phyloP scores from a whole-genome alignment of 2,888 invertebrate species.

The Limenitis arthemis region DNA sequence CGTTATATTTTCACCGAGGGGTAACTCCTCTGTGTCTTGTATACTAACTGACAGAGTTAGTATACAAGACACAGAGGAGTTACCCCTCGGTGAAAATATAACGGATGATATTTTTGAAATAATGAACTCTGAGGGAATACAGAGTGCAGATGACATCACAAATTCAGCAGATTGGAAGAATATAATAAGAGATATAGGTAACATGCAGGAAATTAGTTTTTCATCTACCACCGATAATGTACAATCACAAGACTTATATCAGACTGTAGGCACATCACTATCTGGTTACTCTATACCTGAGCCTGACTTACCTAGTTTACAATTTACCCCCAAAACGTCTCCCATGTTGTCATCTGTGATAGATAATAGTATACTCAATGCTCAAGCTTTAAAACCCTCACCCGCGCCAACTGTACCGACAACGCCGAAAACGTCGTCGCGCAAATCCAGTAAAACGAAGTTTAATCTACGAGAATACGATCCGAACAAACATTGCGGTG shows the following conservation, averaged over 20 bases:
- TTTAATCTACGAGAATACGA: constrained; percentile 79
- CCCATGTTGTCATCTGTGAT: constrained; percentile 43
- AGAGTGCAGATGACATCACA: constrained; percentile 63
- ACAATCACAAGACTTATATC: constrained; percentile 48
- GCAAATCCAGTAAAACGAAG: constrained; percentile 57
- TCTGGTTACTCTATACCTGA: constrained; percentile 47
- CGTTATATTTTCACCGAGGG: constrained; percentile 60
- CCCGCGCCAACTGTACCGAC: constrained; percentile 25
- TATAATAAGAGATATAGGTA: constrained; percentile 64
- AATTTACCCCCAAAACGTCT: constrained; percentile 53
- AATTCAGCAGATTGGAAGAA: constrained; percentile 66
- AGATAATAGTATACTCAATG: constrained; percentile 35
- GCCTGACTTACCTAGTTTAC: constrained; percentile 46
- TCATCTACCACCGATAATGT: constrained; percentile 46
- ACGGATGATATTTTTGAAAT: constrained; percentile 67
- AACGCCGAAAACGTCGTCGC: constrained; percentile 43
- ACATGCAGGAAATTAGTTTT: constrained; percentile 63
- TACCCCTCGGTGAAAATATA: constrained; percentile 60
- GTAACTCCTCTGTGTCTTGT: constrained; percentile 65
- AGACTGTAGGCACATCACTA: constrained; percentile 40
- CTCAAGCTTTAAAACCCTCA: constrained; percentile 37
- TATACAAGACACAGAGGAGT: constrained; percentile 65
- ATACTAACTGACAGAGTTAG: constrained; percentile 68
- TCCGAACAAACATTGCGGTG: constrained; percentile 88
- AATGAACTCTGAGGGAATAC: constrained; percentile 68